phyloP scores from a whole-genome alignment of 2,113 vertebrate species.

The Pavo muticus region DNA sequence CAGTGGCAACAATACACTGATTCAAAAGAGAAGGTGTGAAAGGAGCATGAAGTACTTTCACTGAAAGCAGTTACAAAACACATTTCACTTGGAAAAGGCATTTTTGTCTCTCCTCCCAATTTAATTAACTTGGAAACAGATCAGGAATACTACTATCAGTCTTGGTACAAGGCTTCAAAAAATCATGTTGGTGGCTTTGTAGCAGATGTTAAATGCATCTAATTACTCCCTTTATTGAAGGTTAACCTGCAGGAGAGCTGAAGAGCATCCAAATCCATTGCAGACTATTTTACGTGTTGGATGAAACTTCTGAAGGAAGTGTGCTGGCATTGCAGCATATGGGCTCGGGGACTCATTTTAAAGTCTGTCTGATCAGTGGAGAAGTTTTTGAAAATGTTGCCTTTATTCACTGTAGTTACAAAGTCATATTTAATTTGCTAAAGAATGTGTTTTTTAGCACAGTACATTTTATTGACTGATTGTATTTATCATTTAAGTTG shows the following conservation, averaged over 20 bases:
- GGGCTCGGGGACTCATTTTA: neutral
- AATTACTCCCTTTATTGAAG: constrained; percentile 36
- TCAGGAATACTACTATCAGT: neutral
- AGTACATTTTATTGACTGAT: neutral
- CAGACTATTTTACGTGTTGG: neutral
- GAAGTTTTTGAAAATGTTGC: neutral
- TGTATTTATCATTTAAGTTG: constrained; percentile 8
- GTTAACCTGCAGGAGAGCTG: constrained; percentile 38
- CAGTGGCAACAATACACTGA: neutral
- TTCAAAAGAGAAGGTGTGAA: neutral
- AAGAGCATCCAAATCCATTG: constrained; percentile 28
- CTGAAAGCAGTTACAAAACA: neutral
- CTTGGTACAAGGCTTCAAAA: constrained; percentile 37
- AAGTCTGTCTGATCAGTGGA: neutral
- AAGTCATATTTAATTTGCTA: neutral
- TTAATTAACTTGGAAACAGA: constrained; percentile 45
- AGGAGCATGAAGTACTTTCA: neutral
- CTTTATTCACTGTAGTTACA: neutral
- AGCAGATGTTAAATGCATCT: constrained; percentile 49
- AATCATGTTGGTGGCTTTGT: constrained; percentile 25
- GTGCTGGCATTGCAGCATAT: neutral
- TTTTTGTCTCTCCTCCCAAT: constrained; percentile 34
- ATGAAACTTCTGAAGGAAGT: neutral
- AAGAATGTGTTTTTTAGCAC: neutral
- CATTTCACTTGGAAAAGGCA: neutral